These are phyloP conservation scores for Sycobia sp. DNA, from an alignment of 1,140 invertebrate species.

Conservation along the genomic window DNA sequence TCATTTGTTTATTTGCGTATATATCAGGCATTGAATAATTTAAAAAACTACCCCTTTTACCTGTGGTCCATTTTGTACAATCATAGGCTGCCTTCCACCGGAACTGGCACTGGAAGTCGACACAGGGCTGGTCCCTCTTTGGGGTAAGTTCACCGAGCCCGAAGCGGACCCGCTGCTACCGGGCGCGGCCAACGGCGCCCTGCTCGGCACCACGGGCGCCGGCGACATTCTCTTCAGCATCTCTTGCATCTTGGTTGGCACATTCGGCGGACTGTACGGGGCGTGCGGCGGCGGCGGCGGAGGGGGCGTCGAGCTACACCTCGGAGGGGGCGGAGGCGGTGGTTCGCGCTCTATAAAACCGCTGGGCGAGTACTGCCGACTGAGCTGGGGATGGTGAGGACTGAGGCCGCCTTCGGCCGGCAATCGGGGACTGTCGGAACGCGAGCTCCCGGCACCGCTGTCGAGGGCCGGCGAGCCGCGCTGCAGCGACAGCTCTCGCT, in stretches of 20 bases:
- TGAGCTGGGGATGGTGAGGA: constrained; percentile 65
- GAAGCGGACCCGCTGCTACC: constrained; percentile 52
- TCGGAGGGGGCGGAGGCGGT: constrained; percentile 74
- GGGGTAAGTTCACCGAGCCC: constrained; percentile 57
- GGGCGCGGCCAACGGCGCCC: constrained; percentile 64
- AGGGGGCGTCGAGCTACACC: constrained; percentile 70
- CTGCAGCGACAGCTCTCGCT: constrained; percentile 75
- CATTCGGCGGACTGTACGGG: constrained; percentile 58
- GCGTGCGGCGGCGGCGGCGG: constrained; percentile 73
- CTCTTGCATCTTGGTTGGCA: constrained; percentile 76
- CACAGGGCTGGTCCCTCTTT: constrained; percentile 80
- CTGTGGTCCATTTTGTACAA: constrained; percentile 81
- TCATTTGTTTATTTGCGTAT: too few relatives aligned
- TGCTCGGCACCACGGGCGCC: constrained; percentile 69
- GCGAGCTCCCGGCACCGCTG: constrained; percentile 83
- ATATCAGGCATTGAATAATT: too few relatives aligned
- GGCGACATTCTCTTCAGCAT: constrained; percentile 85
- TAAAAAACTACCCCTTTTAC: not conserved
- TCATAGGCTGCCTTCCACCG: constrained; percentile 72
- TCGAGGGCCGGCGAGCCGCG: constrained; percentile 84
- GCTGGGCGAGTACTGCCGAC: constrained; percentile 62
- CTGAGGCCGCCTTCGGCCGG: constrained; percentile 45
- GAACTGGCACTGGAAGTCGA: constrained; percentile 59
- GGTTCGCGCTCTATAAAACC: constrained; percentile 66
- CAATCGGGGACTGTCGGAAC: constrained; percentile 83